These are phyloP conservation scores for Seira musarum DNA, from an alignment of 2,888 invertebrate genomes.

Conservation along the genomic window DNA sequence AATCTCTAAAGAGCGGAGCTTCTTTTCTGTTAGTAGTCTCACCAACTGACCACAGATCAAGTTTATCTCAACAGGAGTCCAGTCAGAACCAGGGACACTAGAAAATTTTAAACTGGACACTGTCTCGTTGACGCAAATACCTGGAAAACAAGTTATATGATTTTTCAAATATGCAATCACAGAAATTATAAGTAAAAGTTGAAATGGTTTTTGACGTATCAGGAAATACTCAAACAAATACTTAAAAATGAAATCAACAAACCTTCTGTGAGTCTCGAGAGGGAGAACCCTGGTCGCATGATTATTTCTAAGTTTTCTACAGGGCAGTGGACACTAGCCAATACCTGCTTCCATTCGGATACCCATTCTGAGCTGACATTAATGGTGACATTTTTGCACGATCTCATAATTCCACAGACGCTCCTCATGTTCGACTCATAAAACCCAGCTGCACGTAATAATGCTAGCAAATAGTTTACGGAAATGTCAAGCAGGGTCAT, in stretches of 20 bases:
- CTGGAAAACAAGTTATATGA: conserved; percentile 14
- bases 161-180: too few relatives aligned
- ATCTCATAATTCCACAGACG: conserved; percentile 75
- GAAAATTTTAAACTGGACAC: conserved; percentile 74
- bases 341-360: conserved; percentile 68
- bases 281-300: conserved; percentile 69
- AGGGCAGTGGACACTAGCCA: conserved; percentile 69
- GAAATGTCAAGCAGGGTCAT: conserved; percentile 74
- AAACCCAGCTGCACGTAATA: conserved; percentile 75
- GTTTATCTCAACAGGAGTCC: conserved; percentile 74
- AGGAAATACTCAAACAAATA: conserved; percentile 72
- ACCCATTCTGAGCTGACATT: conserved; percentile 67
- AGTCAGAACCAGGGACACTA: conserved; percentile 74
- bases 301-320: conserved; percentile 70
- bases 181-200: too few relatives aligned
- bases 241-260: conserved; percentile 23
- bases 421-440: conserved; percentile 75
- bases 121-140: conserved; percentile 74
- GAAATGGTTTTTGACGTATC: conserved; percentile 73
- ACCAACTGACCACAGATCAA: conserved; percentile 67
- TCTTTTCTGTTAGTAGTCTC: conserved; percentile 72
- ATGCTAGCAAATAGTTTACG: conserved; percentile 74
- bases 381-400: conserved; percentile 69
- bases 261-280: conserved; percentile 66
- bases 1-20: conserved; percentile 75